Evolutionary conservation across 2,113 vertebrate genomes (phyloP).

Genomic region (Cichladusa arquata): DNA sequence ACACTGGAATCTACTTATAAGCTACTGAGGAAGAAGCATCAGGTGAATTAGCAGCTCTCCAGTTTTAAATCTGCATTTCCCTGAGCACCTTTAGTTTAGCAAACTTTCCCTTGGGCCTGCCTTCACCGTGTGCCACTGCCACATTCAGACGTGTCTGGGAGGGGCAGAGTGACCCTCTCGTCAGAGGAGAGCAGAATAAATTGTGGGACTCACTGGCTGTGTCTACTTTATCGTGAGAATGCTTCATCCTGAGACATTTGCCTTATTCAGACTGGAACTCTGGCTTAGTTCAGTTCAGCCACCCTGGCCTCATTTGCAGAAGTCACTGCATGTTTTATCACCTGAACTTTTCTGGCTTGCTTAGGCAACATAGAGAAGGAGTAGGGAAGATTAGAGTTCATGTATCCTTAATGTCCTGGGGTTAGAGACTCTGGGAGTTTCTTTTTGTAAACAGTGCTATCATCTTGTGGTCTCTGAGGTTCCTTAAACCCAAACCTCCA

Average conservation of each 20-base stretch:
- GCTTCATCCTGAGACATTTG: background rate
- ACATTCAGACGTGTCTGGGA: background rate
- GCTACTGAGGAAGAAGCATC: background rate
- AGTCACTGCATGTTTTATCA: background rate
- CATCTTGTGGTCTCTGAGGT: background rate
- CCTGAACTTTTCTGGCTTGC: background rate
- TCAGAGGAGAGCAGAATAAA: background rate
- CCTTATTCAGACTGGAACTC: background rate
- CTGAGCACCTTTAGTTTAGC: background rate
- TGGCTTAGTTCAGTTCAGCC: background rate
- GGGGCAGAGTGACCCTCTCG: background rate
- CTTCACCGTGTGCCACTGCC: background rate
- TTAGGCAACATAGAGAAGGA: background rate
- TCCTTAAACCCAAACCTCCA: background rate
- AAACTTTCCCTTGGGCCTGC: background rate
- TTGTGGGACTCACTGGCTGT: background rate
- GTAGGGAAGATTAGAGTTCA: background rate
- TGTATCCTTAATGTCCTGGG: background rate
- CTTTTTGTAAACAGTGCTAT: background rate
- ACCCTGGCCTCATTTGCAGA: background rate
- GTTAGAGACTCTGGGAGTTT: background rate
- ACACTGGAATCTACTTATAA: background rate
- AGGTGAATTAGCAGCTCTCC: background rate
- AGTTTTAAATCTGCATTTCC: background rate
- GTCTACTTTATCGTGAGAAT: background rate